Percentiles rank a stretch among this genome's conserved stretches.
phyloP scores from a whole-genome alignment of 2,888 invertebrate species.

The Metacarcinus magister region DNA sequence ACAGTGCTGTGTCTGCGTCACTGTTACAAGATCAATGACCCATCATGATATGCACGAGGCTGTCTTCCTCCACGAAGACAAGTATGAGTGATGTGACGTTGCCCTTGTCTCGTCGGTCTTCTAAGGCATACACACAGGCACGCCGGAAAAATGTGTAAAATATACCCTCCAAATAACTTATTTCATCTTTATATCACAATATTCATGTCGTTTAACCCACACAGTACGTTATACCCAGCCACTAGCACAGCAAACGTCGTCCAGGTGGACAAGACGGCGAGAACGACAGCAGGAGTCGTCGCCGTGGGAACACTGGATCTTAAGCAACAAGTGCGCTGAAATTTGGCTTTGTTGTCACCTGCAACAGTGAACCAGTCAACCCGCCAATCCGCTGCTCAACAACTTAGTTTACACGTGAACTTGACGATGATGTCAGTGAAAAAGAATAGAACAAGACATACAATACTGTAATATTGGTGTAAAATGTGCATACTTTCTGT shows the following conservation, averaged over 20 bases:
- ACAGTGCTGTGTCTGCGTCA: background rate
- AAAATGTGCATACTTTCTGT: background rate
- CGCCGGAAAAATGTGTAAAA: no score
- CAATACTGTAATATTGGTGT: background rate
- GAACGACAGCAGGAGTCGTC: background rate
- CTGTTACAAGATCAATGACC: background rate
- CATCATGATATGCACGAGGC: background rate
- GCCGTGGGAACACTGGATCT: slow-evolving; percentile 11
- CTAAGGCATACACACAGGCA: no score
- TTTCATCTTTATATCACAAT: background rate
- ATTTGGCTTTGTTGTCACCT: background rate
- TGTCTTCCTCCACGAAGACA: no score
- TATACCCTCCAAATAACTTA: background rate
- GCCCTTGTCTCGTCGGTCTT: no score
- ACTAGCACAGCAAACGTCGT: background rate
- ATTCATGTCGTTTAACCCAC: background rate
- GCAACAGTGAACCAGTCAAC: background rate
- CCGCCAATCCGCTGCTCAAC: background rate
- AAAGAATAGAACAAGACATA: no score
- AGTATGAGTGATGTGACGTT: no score
- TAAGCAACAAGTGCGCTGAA: background rate
- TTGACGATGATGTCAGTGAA: background rate
- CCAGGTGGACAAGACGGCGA: background rate
- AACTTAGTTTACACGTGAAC: background rate
- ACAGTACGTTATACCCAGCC: background rate